A percentile compares a stretch with the other conserved stretches of the same genome.
phyloP scores from a whole-genome alignment of 2,113 vertebrate species.

The Aspidoscelis tigris region DNA sequence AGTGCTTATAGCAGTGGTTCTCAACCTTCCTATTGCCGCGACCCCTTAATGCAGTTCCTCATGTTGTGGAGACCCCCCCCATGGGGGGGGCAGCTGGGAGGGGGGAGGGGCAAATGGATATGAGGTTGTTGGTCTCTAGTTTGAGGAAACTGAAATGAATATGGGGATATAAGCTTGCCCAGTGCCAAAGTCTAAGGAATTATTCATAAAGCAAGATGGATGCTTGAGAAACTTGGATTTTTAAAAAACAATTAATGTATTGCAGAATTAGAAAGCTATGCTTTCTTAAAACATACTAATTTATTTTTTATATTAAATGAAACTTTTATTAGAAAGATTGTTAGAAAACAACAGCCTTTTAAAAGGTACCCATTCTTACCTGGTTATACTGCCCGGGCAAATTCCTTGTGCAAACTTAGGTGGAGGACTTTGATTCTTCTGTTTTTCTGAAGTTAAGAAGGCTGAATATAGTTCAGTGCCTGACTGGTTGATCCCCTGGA shows the following conservation, averaged over 20 bases:
- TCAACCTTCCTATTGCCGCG: too few species aligned
- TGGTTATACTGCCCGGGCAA: neutral
- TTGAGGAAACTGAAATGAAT: too few species aligned
- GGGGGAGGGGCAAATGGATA: too few species aligned
- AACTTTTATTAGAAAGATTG: neutral
- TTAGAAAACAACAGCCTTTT: neutral
- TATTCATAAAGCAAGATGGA: neutral
- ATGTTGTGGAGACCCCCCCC: too few species aligned
- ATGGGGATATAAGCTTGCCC: too few species aligned
- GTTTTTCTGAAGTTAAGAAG: neutral
- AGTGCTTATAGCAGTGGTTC: too few species aligned
- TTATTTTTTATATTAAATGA: neutral
- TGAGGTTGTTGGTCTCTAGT: too few species aligned
- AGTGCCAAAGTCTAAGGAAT: too few species aligned
- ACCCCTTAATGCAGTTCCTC: too few species aligned
- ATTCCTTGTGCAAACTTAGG: neutral
- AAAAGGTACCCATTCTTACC: neutral
- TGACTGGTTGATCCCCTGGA: neutral
- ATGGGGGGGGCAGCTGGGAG: too few species aligned
- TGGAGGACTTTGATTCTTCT: neutral
- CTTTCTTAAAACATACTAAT: neutral
- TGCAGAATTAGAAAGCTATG: neutral
- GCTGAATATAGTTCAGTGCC: neutral
- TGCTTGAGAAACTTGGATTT: neutral
- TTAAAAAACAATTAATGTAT: neutral